Evolutionary conservation across 2,797 vertebrate species (phyloP).

Genomic region (Anniella stebbinsi): DNA sequence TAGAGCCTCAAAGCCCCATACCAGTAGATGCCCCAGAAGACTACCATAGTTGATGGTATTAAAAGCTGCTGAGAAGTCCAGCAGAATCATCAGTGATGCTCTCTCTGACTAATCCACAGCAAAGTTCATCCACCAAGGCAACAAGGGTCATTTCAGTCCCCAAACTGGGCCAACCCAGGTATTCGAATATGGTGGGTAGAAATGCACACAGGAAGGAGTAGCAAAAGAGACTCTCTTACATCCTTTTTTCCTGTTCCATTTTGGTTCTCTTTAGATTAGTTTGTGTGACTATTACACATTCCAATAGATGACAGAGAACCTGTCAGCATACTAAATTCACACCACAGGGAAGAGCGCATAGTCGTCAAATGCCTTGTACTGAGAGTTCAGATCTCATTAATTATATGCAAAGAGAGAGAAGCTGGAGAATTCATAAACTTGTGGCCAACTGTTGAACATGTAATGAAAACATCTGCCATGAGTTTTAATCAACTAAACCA

Average conservation of each 20-base stretch:
- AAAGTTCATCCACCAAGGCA: no score
- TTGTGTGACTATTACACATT: neutral
- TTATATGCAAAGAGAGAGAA: neutral
- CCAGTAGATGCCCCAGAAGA: no score
- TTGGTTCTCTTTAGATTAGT: neutral
- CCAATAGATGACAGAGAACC: constrained; percentile 9
- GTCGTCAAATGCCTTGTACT: neutral
- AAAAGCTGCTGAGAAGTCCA: no score
- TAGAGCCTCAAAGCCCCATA: no score
- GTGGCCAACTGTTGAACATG: neutral
- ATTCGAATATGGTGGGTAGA: no score
- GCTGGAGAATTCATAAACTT: neutral
- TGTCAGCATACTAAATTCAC: neutral
- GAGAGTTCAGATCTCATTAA: constrained; percentile 20
- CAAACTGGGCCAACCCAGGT: no score
- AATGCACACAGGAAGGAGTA: no score
- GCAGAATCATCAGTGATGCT: no score
- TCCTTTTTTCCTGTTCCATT: neutral
- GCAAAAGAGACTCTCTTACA: neutral
- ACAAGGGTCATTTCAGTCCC: no score
- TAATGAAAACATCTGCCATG: constrained; percentile 32
- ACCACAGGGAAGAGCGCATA: neutral
- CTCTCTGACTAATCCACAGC: no score
- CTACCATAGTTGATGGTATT: no score
- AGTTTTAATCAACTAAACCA: constrained; percentile 16